Base-by-base conservation (phyloP, 2,797 vertebrate genomes). In the Capromys pilorides region DNA sequence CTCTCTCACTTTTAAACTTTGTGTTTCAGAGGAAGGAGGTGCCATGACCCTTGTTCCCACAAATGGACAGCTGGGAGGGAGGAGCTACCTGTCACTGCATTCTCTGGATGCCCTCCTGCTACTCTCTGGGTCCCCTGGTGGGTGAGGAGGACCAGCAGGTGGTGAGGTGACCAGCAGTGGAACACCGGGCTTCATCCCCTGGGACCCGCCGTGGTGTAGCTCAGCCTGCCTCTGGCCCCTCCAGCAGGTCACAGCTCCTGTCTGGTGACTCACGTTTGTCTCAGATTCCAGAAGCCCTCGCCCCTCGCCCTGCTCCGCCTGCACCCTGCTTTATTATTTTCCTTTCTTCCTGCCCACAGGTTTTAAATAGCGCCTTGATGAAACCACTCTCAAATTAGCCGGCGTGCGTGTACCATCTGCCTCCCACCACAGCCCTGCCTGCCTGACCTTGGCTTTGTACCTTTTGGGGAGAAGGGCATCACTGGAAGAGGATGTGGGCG, bases 291-390 rank as follows among this genome's bases (percentile, higher is more conserved):
- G 75, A 87, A 33, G 21, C 41, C 22, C 22, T 19, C 83, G 13
- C 28, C 21, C 1, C 24, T 33, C 3, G 1, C 28, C 67, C n/a
- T 22, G 8, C 11, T 51, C 73, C 24, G 36, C n/a, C 69, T 4
- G 24, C 7, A 2, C 21, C 13, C 10, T 31, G 31, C 86, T 79
- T 73, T 57, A n/a, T 45, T 9, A 31, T 26, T 45, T 22, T 62
- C 90, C 36, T 51, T 90, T n/a, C 45, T 39, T 19, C 61, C 66
- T 49, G 92, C 73, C 80, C 59, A 18, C 54, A 26, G 11, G 62
- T 90, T 90, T 81, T 83, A 80, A 92, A 62, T 13, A 28, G 64
- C 6, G 4, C 75, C 79, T 69, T 75, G 26, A 36, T 28, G 45
- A 69, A 84, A 6, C 81, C 59, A 6, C 57, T 66, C 88, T 83